These are phyloP conservation scores for Eonycteris spelaea DNA, from an alignment of 2,113 vertebrate species.

Conservation along the genomic window DNA sequence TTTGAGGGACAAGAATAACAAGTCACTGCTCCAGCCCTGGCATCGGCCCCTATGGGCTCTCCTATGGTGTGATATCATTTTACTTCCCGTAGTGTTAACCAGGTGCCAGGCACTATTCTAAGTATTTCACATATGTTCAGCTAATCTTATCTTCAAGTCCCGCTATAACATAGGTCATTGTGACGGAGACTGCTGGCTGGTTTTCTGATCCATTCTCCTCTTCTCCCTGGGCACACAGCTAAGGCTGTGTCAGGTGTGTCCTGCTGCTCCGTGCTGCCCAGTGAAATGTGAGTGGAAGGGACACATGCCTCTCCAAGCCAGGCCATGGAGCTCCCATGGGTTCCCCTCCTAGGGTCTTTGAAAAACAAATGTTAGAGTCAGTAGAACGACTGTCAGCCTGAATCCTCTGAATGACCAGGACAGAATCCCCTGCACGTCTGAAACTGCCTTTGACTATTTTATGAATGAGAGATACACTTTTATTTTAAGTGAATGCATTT, in stretches of 20 bases:
- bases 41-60: background rate
- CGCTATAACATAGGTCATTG: accelerated
- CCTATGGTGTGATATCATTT: background rate
- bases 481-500: background rate
- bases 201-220: background rate
- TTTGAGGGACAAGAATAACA: background rate
- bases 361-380: background rate
- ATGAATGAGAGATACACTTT: background rate
- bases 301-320: background rate
- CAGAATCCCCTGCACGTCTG: background rate
- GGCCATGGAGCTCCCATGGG: background rate
- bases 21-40: background rate
- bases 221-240: background rate
- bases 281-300: too few species aligned
- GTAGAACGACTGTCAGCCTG: background rate
- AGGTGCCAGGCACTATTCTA: background rate
- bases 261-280: accelerated
- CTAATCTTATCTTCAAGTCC: background rate
- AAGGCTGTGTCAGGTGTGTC: background rate
- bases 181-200: background rate
- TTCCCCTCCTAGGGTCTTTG: accelerated
- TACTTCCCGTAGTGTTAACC: too few species aligned
- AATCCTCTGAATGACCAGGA: background rate
- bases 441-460: background rate
- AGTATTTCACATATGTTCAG: background rate